phyloP scores from a whole-genome alignment of 2,888 invertebrate genomes.

The Drosophila incognita region DNA sequence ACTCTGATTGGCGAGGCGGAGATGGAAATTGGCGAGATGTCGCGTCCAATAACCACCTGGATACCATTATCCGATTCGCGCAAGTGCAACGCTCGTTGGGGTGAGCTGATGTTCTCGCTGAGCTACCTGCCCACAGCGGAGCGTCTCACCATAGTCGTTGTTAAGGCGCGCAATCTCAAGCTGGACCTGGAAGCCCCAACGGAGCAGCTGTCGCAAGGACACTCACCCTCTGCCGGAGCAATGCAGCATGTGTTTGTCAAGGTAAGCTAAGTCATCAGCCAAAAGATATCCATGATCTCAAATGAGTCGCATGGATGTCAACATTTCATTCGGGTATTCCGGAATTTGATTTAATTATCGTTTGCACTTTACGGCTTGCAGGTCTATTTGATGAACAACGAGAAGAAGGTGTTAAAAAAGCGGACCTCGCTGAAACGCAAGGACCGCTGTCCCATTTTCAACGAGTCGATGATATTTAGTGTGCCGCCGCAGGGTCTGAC shows the following conservation, averaged over 20 bases:
- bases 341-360: not conserved
- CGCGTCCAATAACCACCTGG: constrained; percentile 92
- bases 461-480: constrained; percentile 94
- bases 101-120: constrained; percentile 92
- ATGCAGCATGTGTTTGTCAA: constrained; percentile 91
- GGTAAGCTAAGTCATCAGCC: constrained; percentile 83
- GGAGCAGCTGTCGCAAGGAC: constrained; percentile 7
- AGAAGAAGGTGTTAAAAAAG: constrained; percentile 93
- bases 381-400: constrained; percentile 92
- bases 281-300: too few relatives aligned
- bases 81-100: constrained; percentile 89
- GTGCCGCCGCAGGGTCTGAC: constrained; percentile 89
- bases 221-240: constrained; percentile 60
- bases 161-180: constrained; percentile 91
- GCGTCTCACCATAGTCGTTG: constrained; percentile 88
- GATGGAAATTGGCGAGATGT: constrained; percentile 87
- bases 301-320: not conserved
- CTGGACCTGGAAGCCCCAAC: constrained; percentile 83
- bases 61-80: constrained; percentile 90
- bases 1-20: constrained; percentile 89
- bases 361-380: constrained; percentile 71
- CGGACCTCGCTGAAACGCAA: constrained; percentile 91
- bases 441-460: constrained; percentile 91
- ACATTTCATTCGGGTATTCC: not conserved
- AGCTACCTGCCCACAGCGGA: constrained; percentile 94